Conservation (phyloP, 1,140 invertebrate genomes). For the Phymorhynchus buccinoides region DNA sequence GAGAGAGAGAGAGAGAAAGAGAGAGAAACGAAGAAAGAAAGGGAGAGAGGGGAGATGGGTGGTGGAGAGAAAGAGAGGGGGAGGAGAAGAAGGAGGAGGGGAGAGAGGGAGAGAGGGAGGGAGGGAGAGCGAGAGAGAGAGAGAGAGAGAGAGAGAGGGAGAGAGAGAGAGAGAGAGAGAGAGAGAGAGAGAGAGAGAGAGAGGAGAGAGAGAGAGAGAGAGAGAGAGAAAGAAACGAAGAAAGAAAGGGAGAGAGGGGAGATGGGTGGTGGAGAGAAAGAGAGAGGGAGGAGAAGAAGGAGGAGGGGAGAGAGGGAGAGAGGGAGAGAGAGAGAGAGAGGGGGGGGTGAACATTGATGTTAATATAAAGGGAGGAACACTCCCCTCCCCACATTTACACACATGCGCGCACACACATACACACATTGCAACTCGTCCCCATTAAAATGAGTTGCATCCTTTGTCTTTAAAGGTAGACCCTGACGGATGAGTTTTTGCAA, state of each 20-base stretch:
- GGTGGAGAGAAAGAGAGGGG: constrained; percentile 30
- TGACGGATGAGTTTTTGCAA: no score
- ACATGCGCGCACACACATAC: no score
- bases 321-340: not conserved
- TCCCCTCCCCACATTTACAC: no score
- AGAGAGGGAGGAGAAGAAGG: constrained; percentile 2
- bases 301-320: not conserved
- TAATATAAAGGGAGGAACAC: no score
- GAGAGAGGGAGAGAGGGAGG: constrained; percentile 30
- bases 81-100: not conserved
- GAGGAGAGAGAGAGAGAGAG: constrained; percentile 25
- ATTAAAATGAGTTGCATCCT: no score
- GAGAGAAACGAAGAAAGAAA: not conserved
- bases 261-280: not conserved
- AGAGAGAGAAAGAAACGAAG: not conserved
- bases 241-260: constrained; percentile 6
- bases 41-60: not conserved
- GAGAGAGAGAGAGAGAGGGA: constrained; percentile 9
- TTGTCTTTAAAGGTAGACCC: no score
- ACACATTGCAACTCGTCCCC: no score
- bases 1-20: constrained; percentile 1
- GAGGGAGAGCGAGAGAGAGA: not conserved
- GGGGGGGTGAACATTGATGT: no score
- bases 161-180: constrained; percentile 20
- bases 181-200: constrained; percentile 4